Base-by-base conservation (phyloP, 2,888 invertebrate species). In the Oxytorus armatus region DNA sequence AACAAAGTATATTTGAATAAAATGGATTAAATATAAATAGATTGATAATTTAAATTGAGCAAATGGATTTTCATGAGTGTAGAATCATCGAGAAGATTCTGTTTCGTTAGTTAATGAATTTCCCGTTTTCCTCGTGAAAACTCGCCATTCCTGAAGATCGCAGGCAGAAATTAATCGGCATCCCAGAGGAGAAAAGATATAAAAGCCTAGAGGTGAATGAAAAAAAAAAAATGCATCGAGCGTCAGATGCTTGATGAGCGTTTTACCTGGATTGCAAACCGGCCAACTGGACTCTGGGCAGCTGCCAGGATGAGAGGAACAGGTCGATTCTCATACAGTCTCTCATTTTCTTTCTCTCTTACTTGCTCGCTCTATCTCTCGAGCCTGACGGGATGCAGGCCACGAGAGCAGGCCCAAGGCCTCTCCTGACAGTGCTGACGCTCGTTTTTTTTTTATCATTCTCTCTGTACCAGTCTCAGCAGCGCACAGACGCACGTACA, bases 371-470 rank as follows among this genome's bases (percentile, higher is more conserved):
- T 4, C 59, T 29, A 39, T 75, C 16, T 66, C 36, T 66, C 7
- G 39, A 55, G 21, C 33, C 63, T 55, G 51, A 57, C 78, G 80
- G 16, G 87, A 88, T 90, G 86, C 87, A 87, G 88, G 88, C 86
- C 87, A 89, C 76, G 85, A 59, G 88, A 88, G 82, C 85, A 83
- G n/a, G 42, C 70, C 59, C 77, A 61, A 69, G 81, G 80, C 81
- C 70, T 74, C 47, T 33, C 23, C 53, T 61, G 11, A 25, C n/a
- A n/a, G n/a, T n/a, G 18, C 74, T 25, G 42, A 16, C 23, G 47
- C 69, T 79, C 63, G 79, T 85, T 85, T 87, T n/a, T n/a, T n/a
- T n/a, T n/a, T n/a, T n/a, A n/a, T 85, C 87, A 85, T 81, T 85
- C 87, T 74, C 81, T 55, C 51, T 65, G 16, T 42, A 7, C 39